A percentile compares a stretch with the other conserved stretches of the same genome.
Conservation (phyloP, 2,888 invertebrate species). For the Drosophila yooni region DNA sequence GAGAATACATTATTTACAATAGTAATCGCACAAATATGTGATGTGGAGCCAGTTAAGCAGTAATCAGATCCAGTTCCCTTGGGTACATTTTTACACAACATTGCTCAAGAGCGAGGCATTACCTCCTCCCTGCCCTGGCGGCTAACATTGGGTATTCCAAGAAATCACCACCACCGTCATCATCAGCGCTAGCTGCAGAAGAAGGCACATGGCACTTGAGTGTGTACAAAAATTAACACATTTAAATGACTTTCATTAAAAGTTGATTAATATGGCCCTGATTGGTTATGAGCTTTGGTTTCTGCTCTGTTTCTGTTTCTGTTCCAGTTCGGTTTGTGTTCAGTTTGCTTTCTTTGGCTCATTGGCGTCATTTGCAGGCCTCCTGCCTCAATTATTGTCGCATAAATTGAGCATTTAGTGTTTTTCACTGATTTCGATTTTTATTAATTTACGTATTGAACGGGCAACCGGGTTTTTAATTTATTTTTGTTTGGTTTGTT, state of each 20-base stretch:
- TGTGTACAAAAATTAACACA: slow-evolving; percentile 73
- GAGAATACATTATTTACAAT: not conserved
- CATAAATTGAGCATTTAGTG: slow-evolving; percentile 79
- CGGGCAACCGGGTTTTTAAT: slow-evolving; percentile 11
- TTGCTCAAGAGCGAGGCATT: not conserved
- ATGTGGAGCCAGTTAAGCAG: not conserved
- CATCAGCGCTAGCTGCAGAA: slow-evolving; percentile 7
- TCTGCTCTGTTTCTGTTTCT: slow-evolving; percentile 7
- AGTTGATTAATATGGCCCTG: slow-evolving; percentile 82
- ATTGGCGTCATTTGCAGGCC: slow-evolving; percentile 63
- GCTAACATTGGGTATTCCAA: slow-evolving; percentile 37
- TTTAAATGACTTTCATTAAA: slow-evolving; percentile 79
- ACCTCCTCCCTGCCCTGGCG: not conserved
- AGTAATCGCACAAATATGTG: not conserved
- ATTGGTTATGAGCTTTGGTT: slow-evolving; percentile 69
- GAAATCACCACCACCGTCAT: slow-evolving; percentile 43
- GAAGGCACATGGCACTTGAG: slow-evolving; percentile 26
- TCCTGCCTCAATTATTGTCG: slow-evolving; percentile 72
- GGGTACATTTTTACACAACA: not conserved
- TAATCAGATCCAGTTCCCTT: not conserved
- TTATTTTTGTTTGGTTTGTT: slow-evolving; percentile 50
- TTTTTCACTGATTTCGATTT: slow-evolving; percentile 76
- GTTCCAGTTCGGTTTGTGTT: slow-evolving; percentile 7
- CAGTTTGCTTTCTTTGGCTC: slow-evolving; percentile 44
- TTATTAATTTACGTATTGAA: slow-evolving; percentile 77